Evolutionary conservation across 2,797 vertebrate genomes (phyloP).

Genomic region (Leptoclinus maculatus): DNA sequence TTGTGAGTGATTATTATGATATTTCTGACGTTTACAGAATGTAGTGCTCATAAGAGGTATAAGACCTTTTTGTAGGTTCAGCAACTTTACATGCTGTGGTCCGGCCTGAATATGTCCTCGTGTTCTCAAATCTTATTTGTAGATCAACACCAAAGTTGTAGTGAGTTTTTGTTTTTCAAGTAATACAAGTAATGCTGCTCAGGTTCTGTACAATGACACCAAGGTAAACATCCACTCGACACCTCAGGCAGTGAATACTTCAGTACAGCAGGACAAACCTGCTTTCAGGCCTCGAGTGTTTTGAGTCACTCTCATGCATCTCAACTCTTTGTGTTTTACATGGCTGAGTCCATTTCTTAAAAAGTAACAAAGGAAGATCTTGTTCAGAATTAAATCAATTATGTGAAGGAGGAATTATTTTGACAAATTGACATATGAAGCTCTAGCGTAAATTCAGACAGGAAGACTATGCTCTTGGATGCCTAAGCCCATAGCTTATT

Average conservation of each 20-base stretch:
- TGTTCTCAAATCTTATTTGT: neutral
- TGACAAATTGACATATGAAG: neutral
- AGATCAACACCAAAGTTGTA: slow-evolving; percentile 12
- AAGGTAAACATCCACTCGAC: slow-evolving; percentile 19
- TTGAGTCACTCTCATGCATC: neutral
- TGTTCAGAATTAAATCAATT: neutral
- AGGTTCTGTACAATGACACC: slow-evolving; percentile 8
- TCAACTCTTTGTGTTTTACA: neutral
- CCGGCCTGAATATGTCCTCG: neutral
- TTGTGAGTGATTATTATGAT: slow-evolving; percentile 11
- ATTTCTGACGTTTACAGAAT: neutral
- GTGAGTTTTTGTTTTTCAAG: slow-evolving; percentile 30
- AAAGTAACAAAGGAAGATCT: neutral
- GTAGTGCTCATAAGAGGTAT: neutral
- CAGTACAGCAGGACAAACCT: slow-evolving; percentile 63
- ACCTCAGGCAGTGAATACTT: slow-evolving; percentile 23
- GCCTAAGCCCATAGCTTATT: no score
- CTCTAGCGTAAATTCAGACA: no score
- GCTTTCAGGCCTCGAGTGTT: slow-evolving; percentile 35
- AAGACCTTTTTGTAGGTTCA: neutral
- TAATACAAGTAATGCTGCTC: neutral
- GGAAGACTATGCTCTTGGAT: no score
- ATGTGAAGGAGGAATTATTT: neutral
- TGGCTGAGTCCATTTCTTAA: neutral
- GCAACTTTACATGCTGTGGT: neutral